These are phyloP conservation scores for Loripinus fragilis DNA, from an alignment of 2,888 invertebrate species.

Conservation along the genomic window DNA sequence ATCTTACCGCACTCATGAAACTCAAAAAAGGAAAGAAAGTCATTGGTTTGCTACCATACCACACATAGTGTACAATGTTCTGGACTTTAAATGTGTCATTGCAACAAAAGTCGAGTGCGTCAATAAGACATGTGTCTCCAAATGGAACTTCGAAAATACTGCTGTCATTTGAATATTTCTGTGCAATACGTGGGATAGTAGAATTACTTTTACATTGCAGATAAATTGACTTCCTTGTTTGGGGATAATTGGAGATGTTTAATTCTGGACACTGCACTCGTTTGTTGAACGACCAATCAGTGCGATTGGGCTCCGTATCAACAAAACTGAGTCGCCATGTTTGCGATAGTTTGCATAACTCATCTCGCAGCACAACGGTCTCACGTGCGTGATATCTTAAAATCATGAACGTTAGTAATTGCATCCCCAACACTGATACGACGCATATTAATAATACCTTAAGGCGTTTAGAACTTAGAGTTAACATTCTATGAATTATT, in stretches of 20 bases:
- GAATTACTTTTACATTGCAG: conserved; percentile 1
- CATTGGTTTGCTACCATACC: conserved; percentile 44
- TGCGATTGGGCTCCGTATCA: not conserved
- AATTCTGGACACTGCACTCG: not conserved
- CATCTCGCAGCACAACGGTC: too few relatives aligned
- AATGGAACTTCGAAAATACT: conserved; percentile 30
- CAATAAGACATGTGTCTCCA: too few relatives aligned
- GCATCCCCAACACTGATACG: too few relatives aligned
- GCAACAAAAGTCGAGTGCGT: conserved; percentile 44
- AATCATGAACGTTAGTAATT: too few relatives aligned
- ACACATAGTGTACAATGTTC: conserved; percentile 59
- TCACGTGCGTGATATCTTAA: too few relatives aligned
- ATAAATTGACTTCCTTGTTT: not conserved
- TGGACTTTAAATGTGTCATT: conserved; percentile 43
- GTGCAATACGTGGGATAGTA: not conserved
- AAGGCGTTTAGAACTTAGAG: too few relatives aligned
- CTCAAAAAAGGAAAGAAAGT: conserved; percentile 52
- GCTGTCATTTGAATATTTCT: conserved; percentile 3
- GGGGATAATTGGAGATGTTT: not conserved
- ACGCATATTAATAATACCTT: too few relatives aligned
- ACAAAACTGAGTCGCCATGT: too few relatives aligned
- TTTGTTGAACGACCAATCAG: conserved; percentile 3
- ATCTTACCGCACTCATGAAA: conserved; percentile 52
- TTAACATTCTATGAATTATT: too few relatives aligned
- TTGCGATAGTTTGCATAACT: too few relatives aligned